Conservation (phyloP, 2,888 invertebrate genomes). For the Pinctada fucata region DNA sequence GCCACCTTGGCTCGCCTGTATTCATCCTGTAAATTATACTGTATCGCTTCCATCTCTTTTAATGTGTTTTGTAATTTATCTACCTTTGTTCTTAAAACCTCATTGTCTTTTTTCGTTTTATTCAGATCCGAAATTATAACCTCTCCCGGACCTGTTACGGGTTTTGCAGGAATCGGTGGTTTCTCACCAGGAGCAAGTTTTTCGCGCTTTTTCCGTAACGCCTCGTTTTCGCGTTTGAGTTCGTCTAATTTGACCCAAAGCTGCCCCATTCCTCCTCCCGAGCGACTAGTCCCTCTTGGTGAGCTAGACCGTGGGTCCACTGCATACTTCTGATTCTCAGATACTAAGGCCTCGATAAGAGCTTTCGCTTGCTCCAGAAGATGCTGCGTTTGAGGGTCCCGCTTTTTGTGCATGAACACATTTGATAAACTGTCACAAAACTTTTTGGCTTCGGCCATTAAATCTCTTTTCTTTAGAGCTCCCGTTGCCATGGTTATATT, state of each 20-base stretch:
- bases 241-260: conserved; percentile 72
- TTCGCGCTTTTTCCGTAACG: conserved; percentile 56
- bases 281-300: conserved; percentile 48
- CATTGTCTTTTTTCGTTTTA: conserved; percentile 61
- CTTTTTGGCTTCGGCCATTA: conserved; percentile 64
- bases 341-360: conserved; percentile 57
- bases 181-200: conserved; percentile 53
- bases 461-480: conserved; percentile 54
- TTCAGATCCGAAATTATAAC: conserved; percentile 64
- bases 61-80: conserved; percentile 61
- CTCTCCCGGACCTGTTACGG: conserved; percentile 63
- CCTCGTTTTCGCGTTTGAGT: conserved; percentile 69
- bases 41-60: conserved; percentile 62
- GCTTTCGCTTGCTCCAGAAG: conserved; percentile 67
- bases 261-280: conserved; percentile 68
- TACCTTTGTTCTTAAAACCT: conserved; percentile 54
- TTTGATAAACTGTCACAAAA: conserved; percentile 67
- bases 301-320: conserved; percentile 30
- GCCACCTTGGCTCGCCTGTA: conserved; percentile 64
- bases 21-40: conserved; percentile 61
- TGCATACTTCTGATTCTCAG: conserved; percentile 51
- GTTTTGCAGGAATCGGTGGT: conserved; percentile 49
- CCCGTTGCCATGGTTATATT: conserved; percentile 13
- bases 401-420: conserved; percentile 67
- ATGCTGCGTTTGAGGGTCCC: conserved; percentile 68